phyloP scores from a whole-genome alignment of 2,113 vertebrate species.

The Tenrec ecaudatus region DNA sequence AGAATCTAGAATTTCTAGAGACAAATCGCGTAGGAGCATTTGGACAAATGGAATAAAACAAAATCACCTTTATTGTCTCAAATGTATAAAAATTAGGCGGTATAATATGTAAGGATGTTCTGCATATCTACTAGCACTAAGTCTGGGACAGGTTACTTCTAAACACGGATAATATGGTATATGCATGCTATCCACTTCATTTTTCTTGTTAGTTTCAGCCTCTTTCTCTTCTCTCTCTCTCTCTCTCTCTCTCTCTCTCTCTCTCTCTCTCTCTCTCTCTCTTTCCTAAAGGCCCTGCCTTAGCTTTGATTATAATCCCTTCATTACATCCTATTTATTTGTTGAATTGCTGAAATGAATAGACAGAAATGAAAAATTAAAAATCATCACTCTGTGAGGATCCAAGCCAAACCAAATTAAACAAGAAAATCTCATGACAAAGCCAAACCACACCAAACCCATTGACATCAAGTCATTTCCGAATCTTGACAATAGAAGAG shows the following conservation, averaged over 20 bases:
- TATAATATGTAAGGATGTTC: not conserved
- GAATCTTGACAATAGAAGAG: not conserved
- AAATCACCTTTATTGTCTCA: not conserved
- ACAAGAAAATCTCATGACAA: too few species aligned
- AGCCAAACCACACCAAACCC: not conserved
- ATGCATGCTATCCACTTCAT: not conserved
- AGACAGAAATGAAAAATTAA: not conserved
- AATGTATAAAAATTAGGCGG: not conserved
- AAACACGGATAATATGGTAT: not conserved
- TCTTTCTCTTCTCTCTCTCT: too few species aligned
- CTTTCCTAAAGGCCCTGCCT: not conserved
- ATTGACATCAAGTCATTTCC: too few species aligned
- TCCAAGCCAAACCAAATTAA: not conserved
- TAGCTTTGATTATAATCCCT: conserved; percentile 2
- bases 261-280: too few species aligned
- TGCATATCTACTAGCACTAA: not conserved
- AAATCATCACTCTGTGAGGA: not conserved
- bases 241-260: too few species aligned
- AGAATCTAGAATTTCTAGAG: not conserved
- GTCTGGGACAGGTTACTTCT: not conserved
- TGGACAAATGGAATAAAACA: not conserved
- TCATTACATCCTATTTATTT: not conserved
- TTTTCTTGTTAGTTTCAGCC: not conserved
- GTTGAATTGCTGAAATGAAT: not conserved
- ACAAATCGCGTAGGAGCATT: not conserved